Base-by-base conservation (phyloP, 2,888 invertebrate genomes). In the Lepeophtheirus nordmannii region DNA sequence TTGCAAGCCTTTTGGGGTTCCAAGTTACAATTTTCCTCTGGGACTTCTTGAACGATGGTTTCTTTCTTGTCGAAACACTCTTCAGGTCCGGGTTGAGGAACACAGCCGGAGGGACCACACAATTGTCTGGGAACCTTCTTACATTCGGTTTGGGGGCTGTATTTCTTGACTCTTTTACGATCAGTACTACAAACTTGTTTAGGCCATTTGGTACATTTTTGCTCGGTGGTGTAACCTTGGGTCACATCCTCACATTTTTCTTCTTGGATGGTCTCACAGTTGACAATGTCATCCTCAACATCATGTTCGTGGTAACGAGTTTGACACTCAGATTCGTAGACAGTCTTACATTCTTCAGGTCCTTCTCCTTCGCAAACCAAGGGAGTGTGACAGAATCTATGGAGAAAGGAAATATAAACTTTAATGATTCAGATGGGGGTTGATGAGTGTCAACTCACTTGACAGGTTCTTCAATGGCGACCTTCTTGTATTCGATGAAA, bases 171-270 rank as follows among this genome's bases (percentile, higher is more conserved):
- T 14, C 17, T 41, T 41, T 64, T 64, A 20, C 41, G 39, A 11
- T 46, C 30, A 10, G 41, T 23, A 23, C 53, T 41, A 56, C 64
- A 64, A 11, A 39, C 30, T 64, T 64, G 53, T 23, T 41, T 64
- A 5, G 64, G 64, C 64, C 64, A 64, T n/a, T 64, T 64, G 57
- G 53, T 23, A 22, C 64, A 64, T 56, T 64, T 23, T 22, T 64
- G 56, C 17, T 23, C 30, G 1, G 64, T 64, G n/a, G 64, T 64
- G 30, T 64, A 64, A 40, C 64, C 64, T 17, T 30, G 22, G 57
- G 56, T 56, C 39, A 64, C 64, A 46, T 64, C 64, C 20, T 56
- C 23, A 23, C 64, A 64, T 17, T 64, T 64, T 9, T 46, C 30
- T 56, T 56, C 64, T 60, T 60, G 60, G 17, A 60, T 60, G 30